Evolutionary conservation across 2,888 invertebrate genomes (phyloP), one percentile per base, ranked within the genome.

Genomic region (Poecilus cupreus): DNA sequence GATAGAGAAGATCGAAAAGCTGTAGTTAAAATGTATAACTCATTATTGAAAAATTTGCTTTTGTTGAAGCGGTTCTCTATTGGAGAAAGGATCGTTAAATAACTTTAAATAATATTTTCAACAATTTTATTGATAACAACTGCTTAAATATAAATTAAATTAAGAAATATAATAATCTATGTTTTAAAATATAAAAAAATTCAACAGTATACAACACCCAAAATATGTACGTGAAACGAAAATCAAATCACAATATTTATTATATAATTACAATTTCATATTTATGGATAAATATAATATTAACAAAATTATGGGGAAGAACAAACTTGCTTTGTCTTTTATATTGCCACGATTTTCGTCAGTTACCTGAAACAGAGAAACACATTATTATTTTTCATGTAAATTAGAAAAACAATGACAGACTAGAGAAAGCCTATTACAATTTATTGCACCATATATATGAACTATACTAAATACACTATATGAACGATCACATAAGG

Each of bases 101-200:
- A 26, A 32, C 5, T 2, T 32, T 0, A 1, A 32, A 32, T 6
- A 1, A 32, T 32, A 6, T 3, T 54, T 20, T 54, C 54, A 54
- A 54, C 54, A 54, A 54, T 18, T 54, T 54, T 54, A 54, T 54
- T 54, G 13, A 11, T 54, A 54, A 54, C 22, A 54, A 54, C 54
- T 18, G 54, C 20, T 20, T 11, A 54, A 54, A 54, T 54, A 54
- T 54, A 54, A 54, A 49, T 11, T 22, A 54, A 8, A 54, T 18
- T 18, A 54, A 54, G 54, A 11, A 5, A 10, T 54, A 54, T 20
- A 11, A 49, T 49, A 13, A 49, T 18, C 6, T 5, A 5, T 8
- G 8, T 20, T 54, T 18, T 54, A 10, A 54, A 20, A 20, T 54
- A 54, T 54, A 54, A 54, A 54, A 54, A 54, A 20, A 49, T 5